Evolutionary conservation across 1,140 invertebrate species (phyloP), one percentile per base, ranked within the genome.

Genomic region (Drosophila pachea): DNA sequence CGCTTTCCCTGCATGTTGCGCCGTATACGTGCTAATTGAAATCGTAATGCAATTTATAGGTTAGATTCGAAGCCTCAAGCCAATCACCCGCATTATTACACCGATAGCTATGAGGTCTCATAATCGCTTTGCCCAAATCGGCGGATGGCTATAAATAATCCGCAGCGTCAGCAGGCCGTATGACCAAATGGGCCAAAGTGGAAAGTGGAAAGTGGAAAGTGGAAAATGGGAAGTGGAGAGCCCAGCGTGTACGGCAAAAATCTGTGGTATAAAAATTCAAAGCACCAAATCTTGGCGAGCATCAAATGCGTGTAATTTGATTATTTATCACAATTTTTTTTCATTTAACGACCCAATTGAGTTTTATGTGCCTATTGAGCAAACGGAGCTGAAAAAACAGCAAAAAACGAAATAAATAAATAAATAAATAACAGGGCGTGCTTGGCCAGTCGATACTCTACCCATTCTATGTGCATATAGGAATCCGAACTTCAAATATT

Each of bases 311-410:
- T 81, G 70, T 86, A 86, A 86, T 86, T 86, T 86, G 81, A 86
- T 86, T 86, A 86, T 86, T 86, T 81, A 86, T 86, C 81, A 77
- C 81, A 86, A 77, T 86, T 84, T 84, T 84, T 84, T 79, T 77
- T 74, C 66, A 76, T 86, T 86, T 86, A 86, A 86, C 81, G 81
- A 86, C 81, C 74, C 81, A 86, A 86, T 86, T 86, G 81, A 77
- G 81, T 84, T 84, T 86, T 74, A 84, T 84, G 73, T 48, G 67
- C 67, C 60, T 70, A 68, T 62, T 56, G 53, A 42, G 65, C 40
- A 56, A 42, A 42, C 45, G 56, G 22, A 40, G 49, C 9, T 43
- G 40, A 43, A 43, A 42, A 22, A 22, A 22, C 22, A 42, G n/a
- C n/a, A 42, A 42, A n/a, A 8, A 42, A 42, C 4, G 3, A 22